These are phyloP conservation scores for Biston betularia DNA, from an alignment of 2,888 invertebrate species.

Conservation along the genomic window DNA sequence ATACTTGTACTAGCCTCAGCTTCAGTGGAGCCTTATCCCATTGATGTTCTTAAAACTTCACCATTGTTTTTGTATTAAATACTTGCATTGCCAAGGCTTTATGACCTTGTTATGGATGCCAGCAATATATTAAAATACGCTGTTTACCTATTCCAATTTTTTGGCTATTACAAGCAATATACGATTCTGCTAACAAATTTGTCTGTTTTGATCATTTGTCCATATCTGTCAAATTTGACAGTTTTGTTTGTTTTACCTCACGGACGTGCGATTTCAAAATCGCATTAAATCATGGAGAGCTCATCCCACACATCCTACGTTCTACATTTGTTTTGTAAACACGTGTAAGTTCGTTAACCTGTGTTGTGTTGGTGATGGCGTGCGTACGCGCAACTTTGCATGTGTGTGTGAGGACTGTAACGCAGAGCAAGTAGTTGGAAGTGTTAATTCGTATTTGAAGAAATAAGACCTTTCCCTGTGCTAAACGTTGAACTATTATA, in stretches of 20 bases:
- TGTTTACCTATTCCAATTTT: too few species aligned
- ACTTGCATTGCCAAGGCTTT: background rate
- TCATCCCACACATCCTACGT: conserved; percentile 42
- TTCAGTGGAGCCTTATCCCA: background rate
- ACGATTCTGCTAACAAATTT: background rate
- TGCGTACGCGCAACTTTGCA: conserved; percentile 51
- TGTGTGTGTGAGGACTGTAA: conserved; percentile 43
- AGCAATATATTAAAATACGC: background rate
- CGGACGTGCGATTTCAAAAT: conserved; percentile 33
- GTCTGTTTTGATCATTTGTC: background rate
- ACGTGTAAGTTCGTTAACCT: conserved; percentile 75
- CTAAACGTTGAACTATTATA: too few species aligned
- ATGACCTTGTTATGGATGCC: background rate
- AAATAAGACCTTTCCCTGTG: background rate
- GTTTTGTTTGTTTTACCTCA: background rate
- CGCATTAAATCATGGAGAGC: conserved; percentile 35
- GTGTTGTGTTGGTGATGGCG: conserved; percentile 48
- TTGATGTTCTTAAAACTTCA: background rate
- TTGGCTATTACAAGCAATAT: background rate
- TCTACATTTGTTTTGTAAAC: conserved; percentile 63
- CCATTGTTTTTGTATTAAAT: background rate
- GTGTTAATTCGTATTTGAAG: background rate
- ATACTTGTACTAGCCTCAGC: background rate
- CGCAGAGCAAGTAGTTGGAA: conserved; percentile 23
- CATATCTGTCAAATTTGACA: background rate